A percentile compares a stretch with the other conserved stretches of the same genome.
Conservation (phyloP, 92 coral and sea anemone species). For the Phenganax marumi region DNA sequence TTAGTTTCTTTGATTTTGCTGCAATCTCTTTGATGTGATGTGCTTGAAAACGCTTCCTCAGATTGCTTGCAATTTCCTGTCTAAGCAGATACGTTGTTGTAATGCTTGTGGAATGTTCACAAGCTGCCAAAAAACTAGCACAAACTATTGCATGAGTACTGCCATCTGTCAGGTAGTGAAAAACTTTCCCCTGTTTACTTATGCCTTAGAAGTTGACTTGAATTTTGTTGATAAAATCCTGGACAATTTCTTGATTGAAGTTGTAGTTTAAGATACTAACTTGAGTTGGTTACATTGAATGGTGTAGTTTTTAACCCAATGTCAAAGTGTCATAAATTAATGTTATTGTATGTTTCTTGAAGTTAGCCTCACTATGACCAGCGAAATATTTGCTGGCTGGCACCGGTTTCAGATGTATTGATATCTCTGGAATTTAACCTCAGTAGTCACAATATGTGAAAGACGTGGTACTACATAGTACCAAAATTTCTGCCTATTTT, state of each 20-base stretch:
- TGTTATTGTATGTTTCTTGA: too few species aligned
- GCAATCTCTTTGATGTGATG: not conserved
- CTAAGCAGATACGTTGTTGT: not conserved
- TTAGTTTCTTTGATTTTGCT: not conserved
- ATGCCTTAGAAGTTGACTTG: not conserved
- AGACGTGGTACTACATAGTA: too few species aligned
- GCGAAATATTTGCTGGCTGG: too few species aligned
- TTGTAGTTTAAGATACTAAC: not conserved
- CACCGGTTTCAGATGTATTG: too few species aligned
- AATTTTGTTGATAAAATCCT: not conserved
- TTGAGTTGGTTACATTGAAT: slow-evolving; percentile 25
- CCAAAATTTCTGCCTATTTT: too few species aligned
- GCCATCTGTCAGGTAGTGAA: not conserved
- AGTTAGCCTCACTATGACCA: too few species aligned
- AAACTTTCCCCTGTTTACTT: not conserved
- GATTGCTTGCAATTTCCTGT: not conserved
- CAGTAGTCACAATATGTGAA: too few species aligned
- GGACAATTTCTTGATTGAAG: not conserved
- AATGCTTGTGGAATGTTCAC: not conserved
- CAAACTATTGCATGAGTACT: not conserved
- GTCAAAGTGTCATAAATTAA: too few species aligned
- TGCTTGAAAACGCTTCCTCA: not conserved
- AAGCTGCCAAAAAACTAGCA: too few species aligned
- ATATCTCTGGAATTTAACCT: too few species aligned
- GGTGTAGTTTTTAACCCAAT: too few species aligned